Evolutionary conservation across 2,888 invertebrate species (phyloP), one percentile per base, ranked within the genome.

Genomic region (Osmoderma eremita): DNA sequence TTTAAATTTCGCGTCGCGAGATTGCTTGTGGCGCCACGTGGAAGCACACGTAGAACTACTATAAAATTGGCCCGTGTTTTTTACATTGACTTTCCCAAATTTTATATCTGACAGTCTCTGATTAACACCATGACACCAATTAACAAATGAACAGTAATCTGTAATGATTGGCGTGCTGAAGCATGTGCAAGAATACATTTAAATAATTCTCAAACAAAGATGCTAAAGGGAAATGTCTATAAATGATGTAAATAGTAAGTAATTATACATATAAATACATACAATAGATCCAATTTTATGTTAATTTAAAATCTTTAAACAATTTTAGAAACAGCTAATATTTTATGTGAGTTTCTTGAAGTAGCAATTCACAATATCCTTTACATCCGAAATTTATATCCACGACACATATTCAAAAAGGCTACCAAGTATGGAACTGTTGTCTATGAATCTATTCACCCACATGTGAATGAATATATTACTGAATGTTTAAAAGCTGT

Each of bases 261-360:
- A 51, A 24, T 24, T 51, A 3, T 22, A 2, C 13, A 45, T 4
- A n/a, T 8, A 45, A 45, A 45, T 49, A 53, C 12, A 22, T 38
- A 12, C 2, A 1, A 10, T 56, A n/a, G 20, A 0, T 41, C 3
- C 41, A n/a, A 18, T n/a, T 5, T 30, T n/a, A n/a, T n/a, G n/a
- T n/a, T n/a, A n/a, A 5, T 30, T 30, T 42, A 41, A 22, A 36
- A 20, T 22, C 2, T 36, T 12, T n/a, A n/a, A 22, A 22, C 22
- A 42, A 20, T 69, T 68, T 36, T 63, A 70, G 67, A 58, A 54
- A 58, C 84, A 64, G 73, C 82, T 30, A 87, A 90, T 73, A 81
- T 90, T 61, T 79, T 88, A n/a, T 74, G 87, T 63, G 90, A 91
- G 80, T 90, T 90, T 78, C 78, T 91, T 22, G 87, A 88, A 75